Base-by-base conservation (phyloP, 1,140 invertebrate species). In the Pachypeltis micranthus region DNA sequence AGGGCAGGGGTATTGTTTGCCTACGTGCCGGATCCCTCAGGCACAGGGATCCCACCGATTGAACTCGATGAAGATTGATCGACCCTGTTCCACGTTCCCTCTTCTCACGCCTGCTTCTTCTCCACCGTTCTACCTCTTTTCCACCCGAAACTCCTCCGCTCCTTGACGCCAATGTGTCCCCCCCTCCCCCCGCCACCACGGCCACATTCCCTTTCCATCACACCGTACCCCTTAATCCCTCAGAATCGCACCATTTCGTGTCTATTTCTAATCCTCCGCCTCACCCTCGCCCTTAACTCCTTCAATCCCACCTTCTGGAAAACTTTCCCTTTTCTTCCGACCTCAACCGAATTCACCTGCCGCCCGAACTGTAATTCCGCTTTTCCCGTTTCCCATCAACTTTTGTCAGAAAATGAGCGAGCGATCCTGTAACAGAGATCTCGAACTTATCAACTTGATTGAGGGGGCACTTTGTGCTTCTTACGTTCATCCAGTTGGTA, bases 11-110 rank as follows among this genome's bases (percentile, higher is more conserved):
- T 31, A 31, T 59, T 59, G 57, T 59, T 59, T 59, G 57, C 57
- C 57, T 59, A 59, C 57, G 57, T 59, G 57, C 57, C 57, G 26
- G 57, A 59, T 59, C 57, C 57, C 57, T 51, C 57, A 31, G 57
- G 57, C 57, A 29, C 57, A 26, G 57, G 57, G 57, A 59, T 59
- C 57, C 29, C 57, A 31, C 1, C 57, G 57, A 59, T 59, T 59
- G 57, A 31, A 28, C 27, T 25, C 57, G 57, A 59, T 59, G 57
- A 59, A 59, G 57, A 59, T 59, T 59, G 57, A 59, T 59, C 57
- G 57, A 31, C 29, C 57, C 16, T 25, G 27, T 29, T 28, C 10
- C 57, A 24, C 57, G 24, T 23, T 19, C 44, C n/a, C 44, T 47
- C 44, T n/a, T n/a, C n/a, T n/a, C n/a, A n/a, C n/a, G n/a, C n/a